phyloP scores from a whole-genome alignment of 2,113 vertebrate species.

The Himantopus leucocephalus region DNA sequence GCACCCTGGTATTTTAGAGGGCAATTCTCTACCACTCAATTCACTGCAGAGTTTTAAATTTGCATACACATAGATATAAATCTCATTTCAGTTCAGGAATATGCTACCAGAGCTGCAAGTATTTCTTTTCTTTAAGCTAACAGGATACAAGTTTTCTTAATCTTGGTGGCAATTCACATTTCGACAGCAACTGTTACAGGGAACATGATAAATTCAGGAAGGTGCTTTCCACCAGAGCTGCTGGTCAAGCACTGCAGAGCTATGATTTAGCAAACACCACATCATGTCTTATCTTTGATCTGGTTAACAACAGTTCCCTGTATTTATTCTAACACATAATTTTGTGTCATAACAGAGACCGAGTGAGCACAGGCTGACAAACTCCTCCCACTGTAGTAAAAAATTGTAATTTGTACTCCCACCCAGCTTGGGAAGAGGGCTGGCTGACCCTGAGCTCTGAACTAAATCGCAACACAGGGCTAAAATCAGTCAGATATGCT shows the following conservation, averaged over 20 bases:
- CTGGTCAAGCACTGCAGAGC: neutral
- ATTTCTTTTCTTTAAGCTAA: neutral
- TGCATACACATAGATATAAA: neutral
- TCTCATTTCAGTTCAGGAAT: neutral
- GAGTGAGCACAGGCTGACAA: neutral
- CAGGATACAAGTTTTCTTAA: neutral
- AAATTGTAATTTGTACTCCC: neutral
- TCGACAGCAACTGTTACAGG: neutral
- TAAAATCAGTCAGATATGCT: neutral
- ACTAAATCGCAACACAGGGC: neutral
- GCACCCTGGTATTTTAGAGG: neutral
- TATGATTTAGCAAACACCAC: neutral
- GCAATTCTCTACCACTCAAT: neutral
- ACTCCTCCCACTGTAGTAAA: neutral
- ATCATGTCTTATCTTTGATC: neutral
- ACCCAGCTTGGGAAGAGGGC: neutral
- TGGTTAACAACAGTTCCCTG: neutral
- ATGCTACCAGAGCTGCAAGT: accelerated
- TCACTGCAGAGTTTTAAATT: neutral
- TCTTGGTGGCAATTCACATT: neutral
- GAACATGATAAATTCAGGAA: neutral
- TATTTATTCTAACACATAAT: neutral
- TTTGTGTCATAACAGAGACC: neutral
- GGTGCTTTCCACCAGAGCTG: neutral
- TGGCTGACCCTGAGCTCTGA: neutral